Conservation (phyloP, 2,797 vertebrate genomes). For the Halcyon leucocephala region DNA sequence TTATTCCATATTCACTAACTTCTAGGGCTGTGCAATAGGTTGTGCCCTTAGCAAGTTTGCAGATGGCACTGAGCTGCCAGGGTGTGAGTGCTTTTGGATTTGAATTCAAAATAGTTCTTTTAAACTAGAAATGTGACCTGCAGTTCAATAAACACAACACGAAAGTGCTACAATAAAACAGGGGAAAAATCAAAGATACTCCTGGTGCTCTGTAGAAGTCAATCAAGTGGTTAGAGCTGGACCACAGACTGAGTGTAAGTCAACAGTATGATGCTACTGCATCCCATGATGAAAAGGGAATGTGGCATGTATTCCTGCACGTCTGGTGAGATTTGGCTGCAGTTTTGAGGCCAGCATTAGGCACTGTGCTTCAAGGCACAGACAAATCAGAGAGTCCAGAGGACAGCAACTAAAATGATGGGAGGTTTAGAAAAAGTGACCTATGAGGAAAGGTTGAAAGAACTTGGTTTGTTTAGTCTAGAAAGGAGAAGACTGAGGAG, state of each 20-base stretch:
- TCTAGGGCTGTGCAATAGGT: neutral
- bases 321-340: neutral
- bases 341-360: neutral
- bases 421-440: conserved; percentile 64
- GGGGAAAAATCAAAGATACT: neutral
- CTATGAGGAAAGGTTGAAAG: conserved; percentile 76
- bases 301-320: fast-evolving
- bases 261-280: neutral
- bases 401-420: conserved; percentile 56
- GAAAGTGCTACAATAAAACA: neutral
- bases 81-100: neutral
- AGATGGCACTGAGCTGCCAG: neutral
- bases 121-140: neutral
- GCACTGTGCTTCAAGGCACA: neutral
- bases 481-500: conserved; percentile 61
- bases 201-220: neutral
- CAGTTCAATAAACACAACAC: neutral
- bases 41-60: neutral
- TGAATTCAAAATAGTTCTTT: neutral
- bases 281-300: neutral
- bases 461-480: conserved; percentile 76
- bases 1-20: conserved; percentile 21
- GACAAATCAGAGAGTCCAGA: conserved; percentile 19
- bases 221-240: neutral
- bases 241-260: neutral